Evolutionary conservation across 92 coral and sea anemone genomes (phyloP).

Genomic region (Zoanthus sociatus): DNA sequence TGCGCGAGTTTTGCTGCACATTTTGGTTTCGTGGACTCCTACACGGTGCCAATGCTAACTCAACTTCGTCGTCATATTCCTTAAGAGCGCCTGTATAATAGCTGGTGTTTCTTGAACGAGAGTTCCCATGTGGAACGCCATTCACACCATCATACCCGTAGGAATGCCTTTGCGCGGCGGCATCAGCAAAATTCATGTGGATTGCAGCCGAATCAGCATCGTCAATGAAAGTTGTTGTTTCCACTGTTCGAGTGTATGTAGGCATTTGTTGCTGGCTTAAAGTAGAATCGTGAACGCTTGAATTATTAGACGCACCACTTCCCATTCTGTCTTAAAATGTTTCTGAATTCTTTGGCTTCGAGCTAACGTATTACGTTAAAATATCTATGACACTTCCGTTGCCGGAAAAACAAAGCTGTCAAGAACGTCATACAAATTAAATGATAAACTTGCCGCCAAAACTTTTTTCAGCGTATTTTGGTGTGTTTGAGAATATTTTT

Average conservation of each 20-base stretch:
- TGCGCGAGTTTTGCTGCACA: background rate
- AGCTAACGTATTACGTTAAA: background rate
- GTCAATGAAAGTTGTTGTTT: constrained; percentile 25
- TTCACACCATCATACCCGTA: background rate
- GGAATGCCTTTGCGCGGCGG: background rate
- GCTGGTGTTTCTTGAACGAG: background rate
- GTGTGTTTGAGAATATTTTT: background rate
- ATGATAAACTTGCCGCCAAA: constrained; percentile 8
- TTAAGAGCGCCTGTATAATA: constrained; percentile 4
- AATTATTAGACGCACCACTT: constrained; percentile 23
- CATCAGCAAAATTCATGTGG: background rate
- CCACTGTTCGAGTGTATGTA: constrained; percentile 27
- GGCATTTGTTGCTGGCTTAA: constrained; percentile 4
- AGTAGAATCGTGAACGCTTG: background rate
- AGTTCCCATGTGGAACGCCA: constrained; percentile 1
- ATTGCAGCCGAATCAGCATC: background rate
- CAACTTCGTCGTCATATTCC: constrained; percentile 33
- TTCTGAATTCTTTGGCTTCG: background rate
- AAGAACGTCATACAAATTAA: background rate
- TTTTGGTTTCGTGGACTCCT: background rate
- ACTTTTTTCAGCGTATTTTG: background rate
- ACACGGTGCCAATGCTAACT: constrained; percentile 7
- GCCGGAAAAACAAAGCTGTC: constrained; percentile 33
- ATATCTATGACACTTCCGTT: constrained; percentile 35
- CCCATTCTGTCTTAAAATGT: constrained; percentile 32